Conservation (phyloP, 2,113 vertebrate genomes). For the Amphilophus citrinellus region DNA sequence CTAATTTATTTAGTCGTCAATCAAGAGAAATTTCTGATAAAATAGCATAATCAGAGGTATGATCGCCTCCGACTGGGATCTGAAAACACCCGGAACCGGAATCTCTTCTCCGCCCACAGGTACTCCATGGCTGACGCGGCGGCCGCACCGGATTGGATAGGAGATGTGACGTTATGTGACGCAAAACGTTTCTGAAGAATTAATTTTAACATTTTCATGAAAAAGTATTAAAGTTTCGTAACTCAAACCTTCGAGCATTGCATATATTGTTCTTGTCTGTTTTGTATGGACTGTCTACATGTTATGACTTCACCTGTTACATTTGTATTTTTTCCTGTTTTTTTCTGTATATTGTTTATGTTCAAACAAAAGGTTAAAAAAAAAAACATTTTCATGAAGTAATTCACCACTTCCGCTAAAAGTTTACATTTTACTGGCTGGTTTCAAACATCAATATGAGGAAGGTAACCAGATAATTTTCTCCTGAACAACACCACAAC, state of each 20-base stretch:
- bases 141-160: constrained; percentile 62
- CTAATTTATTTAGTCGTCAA: constrained; percentile 38
- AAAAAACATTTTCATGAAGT: neutral
- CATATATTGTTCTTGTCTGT: neutral
- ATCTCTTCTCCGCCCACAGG: constrained; percentile 74
- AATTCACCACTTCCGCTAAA: neutral
- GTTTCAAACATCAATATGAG: neutral
- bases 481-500: neutral
- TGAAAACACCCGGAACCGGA: constrained; percentile 82
- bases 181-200: neutral
- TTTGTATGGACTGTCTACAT: neutral
- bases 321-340: neutral
- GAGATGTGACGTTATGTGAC: constrained; percentile 42
- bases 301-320: neutral
- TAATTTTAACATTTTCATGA: neutral
- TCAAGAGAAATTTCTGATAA: constrained; percentile 46
- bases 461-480: neutral
- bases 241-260: neutral
- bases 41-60: constrained; percentile 74
- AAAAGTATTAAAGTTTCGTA: neutral
- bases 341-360: neutral
- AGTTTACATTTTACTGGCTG: neutral
- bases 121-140: constrained; percentile 55
- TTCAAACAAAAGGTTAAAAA: neutral
- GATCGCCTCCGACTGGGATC: constrained; percentile 57